Conservation (phyloP, 2,113 vertebrate genomes). For the Halichoerus grypus region DNA sequence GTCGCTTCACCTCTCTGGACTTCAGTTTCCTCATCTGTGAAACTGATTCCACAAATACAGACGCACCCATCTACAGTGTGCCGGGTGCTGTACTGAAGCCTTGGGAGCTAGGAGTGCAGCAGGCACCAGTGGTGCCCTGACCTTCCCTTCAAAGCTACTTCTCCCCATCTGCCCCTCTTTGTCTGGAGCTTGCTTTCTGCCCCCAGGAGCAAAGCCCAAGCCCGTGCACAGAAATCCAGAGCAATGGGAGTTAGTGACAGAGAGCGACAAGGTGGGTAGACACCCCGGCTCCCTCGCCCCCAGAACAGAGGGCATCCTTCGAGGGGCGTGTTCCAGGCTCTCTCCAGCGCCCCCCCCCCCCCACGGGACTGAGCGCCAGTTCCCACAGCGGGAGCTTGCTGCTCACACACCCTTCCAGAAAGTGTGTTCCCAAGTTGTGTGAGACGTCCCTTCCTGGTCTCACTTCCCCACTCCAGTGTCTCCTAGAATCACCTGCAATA, state of each 20-base stretch:
- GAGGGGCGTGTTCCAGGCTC: not conserved
- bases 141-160: not conserved
- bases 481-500: not conserved
- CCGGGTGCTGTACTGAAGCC: not conserved
- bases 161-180: not conserved
- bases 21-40: not conserved
- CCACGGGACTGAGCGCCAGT: too few relatives aligned
- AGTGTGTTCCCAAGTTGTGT: too few relatives aligned
- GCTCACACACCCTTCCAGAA: not conserved
- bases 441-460: not conserved
- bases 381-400: not conserved
- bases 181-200: not conserved
- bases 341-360: not conserved
- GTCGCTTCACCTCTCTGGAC: not conserved
- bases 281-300: accelerated
- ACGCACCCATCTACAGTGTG: accelerated
- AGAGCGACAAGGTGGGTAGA: not conserved
- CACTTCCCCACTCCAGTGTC: not conserved
- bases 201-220: not conserved
- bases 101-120: not conserved
- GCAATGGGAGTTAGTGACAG: not conserved
- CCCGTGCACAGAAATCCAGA: not conserved
- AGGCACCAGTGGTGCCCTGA: not conserved
- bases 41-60: not conserved
- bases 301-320: not conserved